Conservation (phyloP, 2,888 invertebrate species). For the Pristionchus mayeri region DNA sequence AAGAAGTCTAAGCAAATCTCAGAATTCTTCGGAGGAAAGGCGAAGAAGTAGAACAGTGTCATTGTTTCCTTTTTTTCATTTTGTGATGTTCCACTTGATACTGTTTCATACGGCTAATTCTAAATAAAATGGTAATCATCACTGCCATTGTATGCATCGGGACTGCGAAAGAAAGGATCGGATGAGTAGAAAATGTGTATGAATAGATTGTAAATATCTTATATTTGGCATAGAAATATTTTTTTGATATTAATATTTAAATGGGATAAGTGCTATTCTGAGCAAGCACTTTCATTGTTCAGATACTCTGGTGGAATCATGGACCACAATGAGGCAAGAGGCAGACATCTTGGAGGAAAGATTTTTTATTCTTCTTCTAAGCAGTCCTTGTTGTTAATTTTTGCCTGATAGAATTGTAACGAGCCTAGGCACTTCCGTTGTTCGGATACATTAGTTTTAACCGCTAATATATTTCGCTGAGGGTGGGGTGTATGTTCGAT, state of each 20-base stretch:
- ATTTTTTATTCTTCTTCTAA: conserved; percentile 99
- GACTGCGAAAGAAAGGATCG: too few relatives aligned
- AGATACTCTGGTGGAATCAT: conserved; percentile 99
- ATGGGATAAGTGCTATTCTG: too few relatives aligned
- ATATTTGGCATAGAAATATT: too few relatives aligned
- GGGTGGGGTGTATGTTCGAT: too few relatives aligned
- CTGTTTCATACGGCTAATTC: not conserved
- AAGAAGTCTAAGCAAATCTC: conserved; percentile 4
- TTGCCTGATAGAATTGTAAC: conserved; percentile 49
- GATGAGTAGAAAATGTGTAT: too few relatives aligned
- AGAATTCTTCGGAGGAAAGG: conserved; percentile 27
- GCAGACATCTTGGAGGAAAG: conserved; percentile 99
- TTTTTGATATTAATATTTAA: too few relatives aligned
- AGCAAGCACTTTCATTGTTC: too few relatives aligned
- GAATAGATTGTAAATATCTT: too few relatives aligned
- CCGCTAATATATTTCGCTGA: not conserved
- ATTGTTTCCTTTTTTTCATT: not conserved
- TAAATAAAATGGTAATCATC: not conserved
- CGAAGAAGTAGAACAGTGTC: not conserved
- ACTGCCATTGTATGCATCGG: too few relatives aligned
- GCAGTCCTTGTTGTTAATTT: conserved; percentile 38
- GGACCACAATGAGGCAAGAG: conserved; percentile 99
- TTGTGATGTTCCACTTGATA: not conserved
- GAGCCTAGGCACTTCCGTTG: not conserved
- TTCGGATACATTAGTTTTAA: not conserved